These are phyloP conservation scores for Gastrophryne carolinensis DNA, from an alignment of 2,797 vertebrate genomes.

Conservation along the genomic window DNA sequence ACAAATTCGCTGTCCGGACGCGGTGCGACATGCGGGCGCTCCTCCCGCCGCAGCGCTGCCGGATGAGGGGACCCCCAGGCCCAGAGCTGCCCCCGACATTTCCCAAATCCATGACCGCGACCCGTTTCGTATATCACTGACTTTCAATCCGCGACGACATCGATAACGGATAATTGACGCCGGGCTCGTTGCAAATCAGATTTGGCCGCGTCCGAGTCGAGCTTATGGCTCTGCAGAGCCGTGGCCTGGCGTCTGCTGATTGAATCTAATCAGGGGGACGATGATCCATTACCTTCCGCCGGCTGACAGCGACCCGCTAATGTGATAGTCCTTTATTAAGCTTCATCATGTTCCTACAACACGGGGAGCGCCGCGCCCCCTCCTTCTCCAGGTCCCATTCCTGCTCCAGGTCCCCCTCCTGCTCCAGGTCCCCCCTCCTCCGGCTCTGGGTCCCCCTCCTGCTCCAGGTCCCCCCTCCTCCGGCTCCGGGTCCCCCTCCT, in stretches of 20 bases:
- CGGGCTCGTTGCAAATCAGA: constrained; percentile 60
- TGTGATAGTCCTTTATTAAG: neutral
- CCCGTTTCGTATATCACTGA: constrained; percentile 52
- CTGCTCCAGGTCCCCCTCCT: too few relatives aligned
- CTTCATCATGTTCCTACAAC: neutral
- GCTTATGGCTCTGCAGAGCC: constrained; percentile 59
- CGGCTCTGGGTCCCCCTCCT: too few relatives aligned
- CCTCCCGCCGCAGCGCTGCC: too few relatives aligned
- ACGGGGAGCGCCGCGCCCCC: neutral
- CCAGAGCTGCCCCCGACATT: too few relatives aligned
- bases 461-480: too few relatives aligned
- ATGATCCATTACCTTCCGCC: constrained; percentile 53
- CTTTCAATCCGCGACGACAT: constrained; percentile 61
- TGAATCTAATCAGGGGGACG: constrained; percentile 62
- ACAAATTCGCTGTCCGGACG: too few relatives aligned
- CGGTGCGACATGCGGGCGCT: too few relatives aligned
- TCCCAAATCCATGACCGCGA: too few relatives aligned
- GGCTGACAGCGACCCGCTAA: neutral
- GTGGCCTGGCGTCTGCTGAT: constrained; percentile 52
- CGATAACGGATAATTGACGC: constrained; percentile 65
- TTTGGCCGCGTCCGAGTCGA: constrained; percentile 59
- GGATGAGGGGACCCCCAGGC: too few relatives aligned
- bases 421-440: too few relatives aligned
- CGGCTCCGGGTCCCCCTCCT: too few relatives aligned
- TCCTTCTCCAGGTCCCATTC: too few relatives aligned